A percentile compares a stretch with the other conserved stretches of the same genome.
phyloP scores from a whole-genome alignment of 2,888 invertebrate genomes.

The Graphium colonna region DNA sequence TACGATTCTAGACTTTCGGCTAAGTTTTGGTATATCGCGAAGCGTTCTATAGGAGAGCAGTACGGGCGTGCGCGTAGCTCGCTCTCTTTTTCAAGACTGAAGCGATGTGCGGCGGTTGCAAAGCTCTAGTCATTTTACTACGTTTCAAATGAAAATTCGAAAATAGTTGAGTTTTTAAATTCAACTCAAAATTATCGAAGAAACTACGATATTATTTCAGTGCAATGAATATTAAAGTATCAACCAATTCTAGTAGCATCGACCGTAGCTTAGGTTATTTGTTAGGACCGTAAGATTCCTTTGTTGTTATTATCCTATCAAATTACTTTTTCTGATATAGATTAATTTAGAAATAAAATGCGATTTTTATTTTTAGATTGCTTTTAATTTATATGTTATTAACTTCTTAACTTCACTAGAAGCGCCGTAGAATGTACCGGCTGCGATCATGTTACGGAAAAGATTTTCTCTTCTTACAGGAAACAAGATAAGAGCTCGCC shows the following conservation, averaged over 20 bases:
- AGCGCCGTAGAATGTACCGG: background rate
- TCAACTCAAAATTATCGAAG: too few species aligned
- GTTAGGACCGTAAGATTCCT: too few species aligned
- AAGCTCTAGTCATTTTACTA: background rate
- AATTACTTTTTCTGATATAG: too few species aligned
- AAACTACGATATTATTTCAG: too few species aligned
- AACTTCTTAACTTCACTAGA: background rate
- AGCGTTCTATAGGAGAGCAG: background rate
- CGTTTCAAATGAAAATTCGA: background rate
- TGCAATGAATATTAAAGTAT: too few species aligned
- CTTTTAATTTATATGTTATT: too few species aligned
- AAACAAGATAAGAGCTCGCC: background rate
- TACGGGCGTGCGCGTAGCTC: constrained; percentile 19
- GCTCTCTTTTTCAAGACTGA: constrained; percentile 22
- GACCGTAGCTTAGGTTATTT: too few species aligned
- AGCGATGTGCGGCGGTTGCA: background rate
- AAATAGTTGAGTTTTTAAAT: background rate
- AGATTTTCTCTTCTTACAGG: background rate
- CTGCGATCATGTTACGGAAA: background rate
- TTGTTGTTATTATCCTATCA: too few species aligned
- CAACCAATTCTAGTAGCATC: too few species aligned
- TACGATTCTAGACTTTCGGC: background rate
- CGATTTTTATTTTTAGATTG: too few species aligned
- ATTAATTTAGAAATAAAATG: too few species aligned
- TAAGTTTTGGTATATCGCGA: constrained; percentile 15